A percentile compares a stretch with the other conserved stretches of the same genome.
These are phyloP conservation scores for Trinectes maculatus DNA, from an alignment of 2,113 vertebrate species.

Conservation along the genomic window DNA sequence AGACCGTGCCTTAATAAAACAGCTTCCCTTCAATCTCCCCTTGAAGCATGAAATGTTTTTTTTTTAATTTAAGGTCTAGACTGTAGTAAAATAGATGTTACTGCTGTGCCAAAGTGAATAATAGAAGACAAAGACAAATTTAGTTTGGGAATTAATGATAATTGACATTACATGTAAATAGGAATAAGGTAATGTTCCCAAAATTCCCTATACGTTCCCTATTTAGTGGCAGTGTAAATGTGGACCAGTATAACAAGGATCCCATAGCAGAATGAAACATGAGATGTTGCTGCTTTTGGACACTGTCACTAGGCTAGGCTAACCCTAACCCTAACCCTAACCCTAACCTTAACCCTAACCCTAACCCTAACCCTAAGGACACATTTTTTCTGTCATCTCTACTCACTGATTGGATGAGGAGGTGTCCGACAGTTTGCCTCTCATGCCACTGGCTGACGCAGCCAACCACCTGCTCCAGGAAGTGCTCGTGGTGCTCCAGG, in stretches of 20 bases:
- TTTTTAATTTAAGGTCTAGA: not conserved
- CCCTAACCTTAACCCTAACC: too few relatives aligned
- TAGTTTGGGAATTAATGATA: not conserved
- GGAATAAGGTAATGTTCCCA: too few relatives aligned
- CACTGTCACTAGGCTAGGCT: too few relatives aligned
- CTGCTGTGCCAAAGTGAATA: not conserved
- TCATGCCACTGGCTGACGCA: slow-evolving; percentile 94
- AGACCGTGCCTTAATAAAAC: slow-evolving; percentile 26
- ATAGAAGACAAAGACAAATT: not conserved
- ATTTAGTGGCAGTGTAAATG: too few relatives aligned
- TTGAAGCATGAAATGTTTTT: slow-evolving; percentile 22
- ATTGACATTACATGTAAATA: not conserved
- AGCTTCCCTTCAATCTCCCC: slow-evolving; percentile 3
- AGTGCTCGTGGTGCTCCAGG: slow-evolving; percentile 96
- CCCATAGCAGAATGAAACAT: too few relatives aligned
- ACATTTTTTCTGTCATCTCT: not conserved
- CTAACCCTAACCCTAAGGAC: too few relatives aligned
- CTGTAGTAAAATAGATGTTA: not conserved
- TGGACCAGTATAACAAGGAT: too few relatives aligned
- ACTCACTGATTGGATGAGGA: slow-evolving; percentile 94
- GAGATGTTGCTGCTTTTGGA: too few relatives aligned
- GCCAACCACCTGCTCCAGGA: slow-evolving; percentile 91
- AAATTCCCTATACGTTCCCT: too few relatives aligned
- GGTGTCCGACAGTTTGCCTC: slow-evolving; percentile 92
- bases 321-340: too few relatives aligned